Percentiles rank a stretch among this genome's conserved stretches.
phyloP scores from a whole-genome alignment of 2,888 invertebrate genomes.

The Drymonia ruficornis region DNA sequence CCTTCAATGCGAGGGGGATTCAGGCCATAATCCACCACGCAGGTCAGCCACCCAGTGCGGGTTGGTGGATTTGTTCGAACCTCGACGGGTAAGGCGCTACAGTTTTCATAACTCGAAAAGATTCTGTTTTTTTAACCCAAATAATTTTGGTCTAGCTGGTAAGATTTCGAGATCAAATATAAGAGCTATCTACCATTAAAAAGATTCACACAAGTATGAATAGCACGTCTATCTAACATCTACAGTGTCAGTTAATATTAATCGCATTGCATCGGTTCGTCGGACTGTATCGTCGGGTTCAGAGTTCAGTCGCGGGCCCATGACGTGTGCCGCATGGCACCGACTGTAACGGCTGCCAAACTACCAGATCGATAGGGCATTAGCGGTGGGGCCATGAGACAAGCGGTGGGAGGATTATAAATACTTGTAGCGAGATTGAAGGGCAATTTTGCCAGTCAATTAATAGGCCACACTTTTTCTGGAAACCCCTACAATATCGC shows the following conservation, averaged over 20 bases:
- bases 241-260: constrained; percentile 24
- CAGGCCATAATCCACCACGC: too few relatives aligned
- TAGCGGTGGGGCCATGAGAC: constrained; percentile 51
- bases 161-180: too few relatives aligned
- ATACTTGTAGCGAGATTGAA: background rate
- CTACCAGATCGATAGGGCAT: constrained; percentile 71
- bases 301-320: constrained; percentile 45
- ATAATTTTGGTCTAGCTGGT: too few relatives aligned
- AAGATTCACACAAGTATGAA: background rate
- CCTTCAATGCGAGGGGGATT: too few relatives aligned
- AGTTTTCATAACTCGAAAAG: too few relatives aligned
- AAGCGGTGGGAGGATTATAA: constrained; percentile 18
- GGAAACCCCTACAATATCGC: too few relatives aligned
- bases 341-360: constrained; percentile 73
- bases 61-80: too few relatives aligned
- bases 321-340: constrained; percentile 68
- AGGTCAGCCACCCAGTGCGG: too few relatives aligned
- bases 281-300: constrained; percentile 33
- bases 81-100: too few relatives aligned
- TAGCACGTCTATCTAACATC: background rate
- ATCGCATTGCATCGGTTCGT: constrained; percentile 14
- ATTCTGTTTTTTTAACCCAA: too few relatives aligned
- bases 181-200: too few relatives aligned
- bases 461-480: too few relatives aligned
- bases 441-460: background rate